Base-by-base conservation (phyloP, 1,140 invertebrate species). In the Papilio glaucus region DNA sequence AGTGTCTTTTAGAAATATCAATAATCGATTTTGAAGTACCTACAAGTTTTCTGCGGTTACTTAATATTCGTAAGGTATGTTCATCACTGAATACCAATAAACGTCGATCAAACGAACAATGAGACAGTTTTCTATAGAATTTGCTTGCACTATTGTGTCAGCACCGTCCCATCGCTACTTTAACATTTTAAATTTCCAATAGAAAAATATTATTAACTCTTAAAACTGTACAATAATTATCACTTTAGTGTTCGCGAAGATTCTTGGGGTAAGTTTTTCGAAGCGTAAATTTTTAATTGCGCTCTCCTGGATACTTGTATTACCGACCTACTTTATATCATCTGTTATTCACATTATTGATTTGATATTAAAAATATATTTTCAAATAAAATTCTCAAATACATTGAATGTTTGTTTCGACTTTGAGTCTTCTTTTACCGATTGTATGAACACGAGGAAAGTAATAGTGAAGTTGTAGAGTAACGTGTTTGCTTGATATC, bases 281-380 rank as follows among this genome's bases (percentile, higher is more conserved):
- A 57, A 57, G 49, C 49, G 21, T 57, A 57, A 12, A 57, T 26
- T 57, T 57, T 57, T 57, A 57, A 57, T 57, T 57, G 49, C 49
- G 5, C 49, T 10, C 49, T 26, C 21, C 21, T 57, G 49, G 21
- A 57, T 57, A 26, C 49, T 57, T 57, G 49, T 57, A 24, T 53
- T 53, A 24, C 9, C 21, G 49, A 57, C 49, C 49, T 57, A 57
- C 18, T 57, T 24, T 57, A 53, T 12, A 21, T 57, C 49, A 57
- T 57, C 10, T 57, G 6, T 13, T 53, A 49, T 49, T 57, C 10
- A 18, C 21, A 12, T 57, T 57, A 57, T 15, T 15, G n/a, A n/a
- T 18, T 57, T 57, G 18, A 13, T 12, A 24, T 26, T 12, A 57
- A 57, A 53, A 53, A 26, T 24, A 24, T 21, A 33, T 33, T 33